A percentile compares a stretch with the other conserved stretches of the same genome.
phyloP scores from a whole-genome alignment of 2,888 invertebrate species.

The Hirtodrosophila trivittata region DNA sequence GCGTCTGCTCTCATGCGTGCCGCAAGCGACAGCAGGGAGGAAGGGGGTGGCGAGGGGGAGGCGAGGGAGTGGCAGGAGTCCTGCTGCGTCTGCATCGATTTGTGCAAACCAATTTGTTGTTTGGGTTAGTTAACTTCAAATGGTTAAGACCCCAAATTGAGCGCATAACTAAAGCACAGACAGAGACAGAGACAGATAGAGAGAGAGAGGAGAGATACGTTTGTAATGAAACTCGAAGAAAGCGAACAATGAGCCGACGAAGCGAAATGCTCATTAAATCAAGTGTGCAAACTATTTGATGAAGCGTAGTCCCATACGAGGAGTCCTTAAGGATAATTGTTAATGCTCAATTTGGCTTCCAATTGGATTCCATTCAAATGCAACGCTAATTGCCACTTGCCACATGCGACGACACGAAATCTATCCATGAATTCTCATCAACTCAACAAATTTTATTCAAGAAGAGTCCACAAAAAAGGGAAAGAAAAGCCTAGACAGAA shows the following conservation, averaged over 20 bases:
- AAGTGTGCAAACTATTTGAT: slow-evolving; percentile 37
- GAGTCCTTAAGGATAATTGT: background rate
- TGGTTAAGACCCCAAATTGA: slow-evolving; percentile 61
- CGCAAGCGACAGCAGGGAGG: slow-evolving; percentile 26
- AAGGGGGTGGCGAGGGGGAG: background rate
- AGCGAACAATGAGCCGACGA: slow-evolving; percentile 12
- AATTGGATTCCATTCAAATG: too few species aligned
- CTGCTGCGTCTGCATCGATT: slow-evolving; percentile 50
- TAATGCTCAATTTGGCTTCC: background rate
- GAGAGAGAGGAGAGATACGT: slow-evolving; percentile 7
- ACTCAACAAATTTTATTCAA: too few species aligned
- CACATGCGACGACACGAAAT: too few species aligned
- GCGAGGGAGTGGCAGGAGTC: background rate
- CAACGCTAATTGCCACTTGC: too few species aligned
- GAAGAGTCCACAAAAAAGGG: too few species aligned
- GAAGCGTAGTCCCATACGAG: background rate
- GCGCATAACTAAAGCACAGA: slow-evolving; percentile 49
- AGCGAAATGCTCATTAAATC: slow-evolving; percentile 36
- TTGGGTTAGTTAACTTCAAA: slow-evolving; percentile 57
- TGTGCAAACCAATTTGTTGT: slow-evolving; percentile 66
- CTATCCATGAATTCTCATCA: too few species aligned
- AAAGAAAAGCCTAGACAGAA: too few species aligned
- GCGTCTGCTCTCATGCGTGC: slow-evolving; percentile 54
- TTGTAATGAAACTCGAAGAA: slow-evolving; percentile 17
- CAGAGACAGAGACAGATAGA: slow-evolving; percentile 1